Conservation (phyloP, 2,797 vertebrate genomes). For the Delichon dasypus region DNA sequence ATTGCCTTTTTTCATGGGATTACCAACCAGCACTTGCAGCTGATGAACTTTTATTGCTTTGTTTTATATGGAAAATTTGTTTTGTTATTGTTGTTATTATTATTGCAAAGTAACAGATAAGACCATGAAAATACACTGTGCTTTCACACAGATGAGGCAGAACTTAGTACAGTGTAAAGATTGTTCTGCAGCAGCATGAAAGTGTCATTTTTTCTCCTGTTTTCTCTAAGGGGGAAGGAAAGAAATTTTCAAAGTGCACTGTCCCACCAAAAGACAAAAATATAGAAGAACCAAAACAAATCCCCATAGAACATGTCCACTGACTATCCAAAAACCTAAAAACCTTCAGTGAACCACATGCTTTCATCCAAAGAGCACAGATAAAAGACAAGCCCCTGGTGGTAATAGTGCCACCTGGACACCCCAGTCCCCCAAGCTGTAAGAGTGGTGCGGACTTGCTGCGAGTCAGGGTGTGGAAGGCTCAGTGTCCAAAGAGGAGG, state of each 20-base stretch:
- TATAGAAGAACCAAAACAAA: background rate
- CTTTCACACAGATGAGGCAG: background rate
- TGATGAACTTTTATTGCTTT: background rate
- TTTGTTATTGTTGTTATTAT: background rate
- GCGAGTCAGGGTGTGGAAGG: rapidly evolving
- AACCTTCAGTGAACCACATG: background rate
- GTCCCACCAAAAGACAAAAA: background rate
- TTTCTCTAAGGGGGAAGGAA: background rate
- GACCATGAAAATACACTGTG: background rate
- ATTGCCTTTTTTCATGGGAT: background rate
- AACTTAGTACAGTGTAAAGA: background rate
- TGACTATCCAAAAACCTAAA: background rate
- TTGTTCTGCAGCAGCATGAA: background rate
- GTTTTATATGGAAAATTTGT: background rate
- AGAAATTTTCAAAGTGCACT: background rate
- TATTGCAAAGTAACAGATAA: background rate
- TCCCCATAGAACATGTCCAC: background rate
- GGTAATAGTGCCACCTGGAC: rapidly evolving
- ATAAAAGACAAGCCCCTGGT: background rate
- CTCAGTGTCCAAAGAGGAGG: background rate
- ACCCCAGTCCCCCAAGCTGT: background rate
- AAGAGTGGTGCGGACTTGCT: background rate
- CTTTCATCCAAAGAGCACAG: background rate
- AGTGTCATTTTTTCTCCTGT: background rate
- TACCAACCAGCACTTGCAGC: background rate